Percentiles rank a stretch among this genome's conserved stretches.
Evolutionary conservation across 2,888 invertebrate genomes (phyloP).

Genomic region (Flexamia atlantica): DNA sequence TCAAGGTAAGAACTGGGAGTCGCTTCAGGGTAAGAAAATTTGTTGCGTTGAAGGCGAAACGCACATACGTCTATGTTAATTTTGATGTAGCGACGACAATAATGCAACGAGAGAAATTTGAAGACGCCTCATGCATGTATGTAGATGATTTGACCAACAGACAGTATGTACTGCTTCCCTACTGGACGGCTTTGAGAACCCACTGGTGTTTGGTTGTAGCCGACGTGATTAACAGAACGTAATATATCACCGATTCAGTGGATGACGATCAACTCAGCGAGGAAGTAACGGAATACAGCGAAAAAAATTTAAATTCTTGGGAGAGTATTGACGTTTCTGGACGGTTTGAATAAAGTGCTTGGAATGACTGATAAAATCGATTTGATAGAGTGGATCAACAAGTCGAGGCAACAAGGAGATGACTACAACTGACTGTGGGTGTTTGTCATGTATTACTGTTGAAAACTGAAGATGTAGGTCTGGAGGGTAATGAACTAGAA

Average conservation of each 20-base stretch:
- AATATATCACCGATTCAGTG: background rate
- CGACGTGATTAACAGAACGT: background rate
- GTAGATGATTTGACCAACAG: background rate
- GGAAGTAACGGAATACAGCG: background rate
- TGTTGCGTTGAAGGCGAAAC: background rate
- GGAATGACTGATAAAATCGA: background rate
- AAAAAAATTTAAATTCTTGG: background rate
- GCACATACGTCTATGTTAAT: background rate
- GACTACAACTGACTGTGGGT: background rate
- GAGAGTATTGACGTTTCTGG: background rate
- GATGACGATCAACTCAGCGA: no score
- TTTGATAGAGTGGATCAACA: background rate
- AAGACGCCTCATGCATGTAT: background rate
- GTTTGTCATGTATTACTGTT: background rate
- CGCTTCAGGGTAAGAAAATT: background rate
- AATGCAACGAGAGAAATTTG: background rate
- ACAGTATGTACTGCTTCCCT: background rate
- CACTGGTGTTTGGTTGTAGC: background rate
- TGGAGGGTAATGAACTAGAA: background rate
- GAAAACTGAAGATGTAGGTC: background rate
- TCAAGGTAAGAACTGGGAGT: background rate
- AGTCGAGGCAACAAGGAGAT: background rate
- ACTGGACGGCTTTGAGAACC: background rate
- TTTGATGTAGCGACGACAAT: background rate
- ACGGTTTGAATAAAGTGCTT: background rate